Conservation (phyloP, 2,113 vertebrate species). For the Sylvia atricapilla region DNA sequence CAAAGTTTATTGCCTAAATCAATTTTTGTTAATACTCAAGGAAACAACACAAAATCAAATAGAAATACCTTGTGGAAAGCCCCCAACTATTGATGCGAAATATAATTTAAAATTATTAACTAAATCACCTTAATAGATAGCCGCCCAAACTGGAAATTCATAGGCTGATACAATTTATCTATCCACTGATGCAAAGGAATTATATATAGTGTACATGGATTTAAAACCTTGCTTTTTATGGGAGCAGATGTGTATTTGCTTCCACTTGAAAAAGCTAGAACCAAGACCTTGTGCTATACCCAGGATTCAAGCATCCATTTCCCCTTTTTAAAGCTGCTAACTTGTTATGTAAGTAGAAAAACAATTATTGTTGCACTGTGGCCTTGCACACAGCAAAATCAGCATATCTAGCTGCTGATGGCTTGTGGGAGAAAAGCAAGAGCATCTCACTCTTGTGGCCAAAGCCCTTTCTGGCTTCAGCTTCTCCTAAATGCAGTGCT, state of each 20-base stretch:
- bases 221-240: not conserved
- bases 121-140: not conserved
- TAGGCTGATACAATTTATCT: not conserved
- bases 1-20: not conserved
- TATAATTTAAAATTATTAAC: not conserved
- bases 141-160: not conserved
- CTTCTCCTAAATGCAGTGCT: not conserved
- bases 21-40: conserved; percentile 5
- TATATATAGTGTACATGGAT: not conserved
- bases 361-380: not conserved
- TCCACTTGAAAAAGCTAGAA: not conserved
- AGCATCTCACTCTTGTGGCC: not conserved
- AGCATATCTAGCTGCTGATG: not conserved
- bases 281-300: not conserved
- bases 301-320: not conserved
- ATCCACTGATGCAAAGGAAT: not conserved
- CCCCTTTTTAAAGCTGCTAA: not conserved
- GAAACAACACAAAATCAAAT: not conserved
- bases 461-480: not conserved
- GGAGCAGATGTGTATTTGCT: not conserved
- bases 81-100: not conserved
- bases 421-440: accelerated
- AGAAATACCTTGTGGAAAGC: not conserved
- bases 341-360: not conserved
- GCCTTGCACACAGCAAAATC: not conserved